Evolutionary conservation across 1,140 invertebrate genomes (phyloP), one percentile per base, ranked within the genome.

Genomic region (Melitaea cinxia): DNA sequence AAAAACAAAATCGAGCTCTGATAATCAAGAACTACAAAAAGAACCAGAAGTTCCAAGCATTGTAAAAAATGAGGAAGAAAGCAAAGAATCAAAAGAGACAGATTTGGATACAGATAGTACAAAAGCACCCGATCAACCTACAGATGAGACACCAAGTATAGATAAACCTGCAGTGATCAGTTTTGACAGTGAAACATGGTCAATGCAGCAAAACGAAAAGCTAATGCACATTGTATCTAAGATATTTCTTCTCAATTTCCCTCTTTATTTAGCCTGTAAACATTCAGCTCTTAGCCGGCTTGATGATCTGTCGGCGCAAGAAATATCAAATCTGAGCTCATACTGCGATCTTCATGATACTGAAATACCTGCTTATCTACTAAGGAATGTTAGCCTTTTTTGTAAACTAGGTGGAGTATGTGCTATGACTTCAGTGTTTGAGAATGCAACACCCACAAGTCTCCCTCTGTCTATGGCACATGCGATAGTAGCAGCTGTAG

Each of bases 331-430:
- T 77, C 88, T 97, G 68, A 95, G 94, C 85, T 93, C 94, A 69
- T 98, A 96, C 85, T 98, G 97, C 92, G 97, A 98, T 91, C 92
- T 98, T 28, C 95, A 98, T 91, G 97, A 98, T 91, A 95, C 96
- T 53, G 97, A 98, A 88, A 96, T 98, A 80, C 97, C 97, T 35
- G 94, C 97, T 52, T 96, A 96, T 84, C 91, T 98, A 35, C 92
- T 98, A 45, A 93, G 96, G 55, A 98, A 98, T 91, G 96, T 98
- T 12, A 96, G 95, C 76, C 93, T 97, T 70, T 98, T 98, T 91
- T 98, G 96, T 90, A 96, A 98, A 90, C 94, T 94, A 66, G 96
- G 96, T 68, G 97, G 97, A 21, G 94, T 98, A 58, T 94, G 95
- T 81, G 94, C 96, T 21, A 96, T 98, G 93, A 95, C 95, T 28